Conservation (phyloP, 2,113 vertebrate genomes). For the Silurus meridionalis region DNA sequence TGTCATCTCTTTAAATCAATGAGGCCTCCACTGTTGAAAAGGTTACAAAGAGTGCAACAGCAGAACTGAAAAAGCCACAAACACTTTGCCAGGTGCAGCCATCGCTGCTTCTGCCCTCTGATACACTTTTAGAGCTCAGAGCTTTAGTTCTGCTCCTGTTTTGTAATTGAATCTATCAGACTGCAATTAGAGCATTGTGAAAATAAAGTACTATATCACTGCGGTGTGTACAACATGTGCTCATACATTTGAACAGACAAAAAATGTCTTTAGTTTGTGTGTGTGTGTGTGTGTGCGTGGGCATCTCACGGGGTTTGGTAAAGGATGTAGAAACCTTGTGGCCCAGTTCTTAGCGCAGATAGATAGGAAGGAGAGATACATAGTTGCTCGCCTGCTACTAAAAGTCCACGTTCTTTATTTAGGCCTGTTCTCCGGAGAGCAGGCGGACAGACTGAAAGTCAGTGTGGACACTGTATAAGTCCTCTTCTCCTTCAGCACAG, state of each 20-base stretch:
- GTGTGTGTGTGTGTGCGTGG: constrained; percentile 52
- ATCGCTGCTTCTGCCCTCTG: constrained; percentile 20
- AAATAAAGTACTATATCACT: not conserved
- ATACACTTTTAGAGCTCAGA: not conserved
- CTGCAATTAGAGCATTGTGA: constrained; percentile 51
- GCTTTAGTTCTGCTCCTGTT: not conserved
- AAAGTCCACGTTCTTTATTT: constrained; percentile 67
- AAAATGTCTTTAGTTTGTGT: constrained; percentile 8
- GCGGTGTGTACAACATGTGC: not conserved
- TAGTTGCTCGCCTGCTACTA: constrained; percentile 51
- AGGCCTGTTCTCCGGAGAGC: constrained; percentile 62
- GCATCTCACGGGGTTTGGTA: constrained; percentile 45
- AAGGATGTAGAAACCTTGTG: constrained; percentile 64
- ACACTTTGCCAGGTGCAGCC: constrained; percentile 17
- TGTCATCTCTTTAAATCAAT: constrained; percentile 56
- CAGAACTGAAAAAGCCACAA: constrained; percentile 27
- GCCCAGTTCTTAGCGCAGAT: constrained; percentile 68
- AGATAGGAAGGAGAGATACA: constrained; percentile 7
- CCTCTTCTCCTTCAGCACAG: constrained; percentile 45
- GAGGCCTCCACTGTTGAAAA: constrained; percentile 46
- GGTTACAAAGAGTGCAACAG: constrained; percentile 38
- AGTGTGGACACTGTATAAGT: constrained; percentile 47
- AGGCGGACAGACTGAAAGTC: constrained; percentile 68
- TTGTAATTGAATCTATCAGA: constrained; percentile 56
- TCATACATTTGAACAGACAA: not conserved